Conservation (phyloP, 2,113 vertebrate species). For the Xiphias gladius region DNA sequence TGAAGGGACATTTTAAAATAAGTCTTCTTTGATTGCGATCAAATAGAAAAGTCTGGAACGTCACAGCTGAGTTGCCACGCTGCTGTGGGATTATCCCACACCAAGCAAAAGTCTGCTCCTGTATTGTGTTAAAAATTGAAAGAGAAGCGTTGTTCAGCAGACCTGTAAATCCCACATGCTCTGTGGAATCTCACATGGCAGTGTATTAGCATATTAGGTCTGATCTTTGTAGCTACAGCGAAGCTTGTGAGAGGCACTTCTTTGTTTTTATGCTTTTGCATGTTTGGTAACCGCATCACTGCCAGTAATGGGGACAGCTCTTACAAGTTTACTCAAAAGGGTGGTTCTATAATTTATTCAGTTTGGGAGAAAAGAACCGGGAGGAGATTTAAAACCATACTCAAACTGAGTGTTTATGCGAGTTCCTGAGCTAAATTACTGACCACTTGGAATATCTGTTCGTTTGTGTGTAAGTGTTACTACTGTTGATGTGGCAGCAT, state of each 20-base stretch:
- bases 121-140: slow-evolving; percentile 61
- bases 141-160: slow-evolving; percentile 65
- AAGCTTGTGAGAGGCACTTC: not conserved
- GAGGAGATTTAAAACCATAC: too few species aligned
- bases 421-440: too few species aligned
- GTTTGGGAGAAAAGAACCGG: not conserved
- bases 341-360: not conserved
- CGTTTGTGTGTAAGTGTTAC: too few species aligned
- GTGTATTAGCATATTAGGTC: not conserved
- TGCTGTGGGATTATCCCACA: slow-evolving; percentile 22
- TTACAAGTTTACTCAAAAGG: not conserved
- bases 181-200: slow-evolving; percentile 1
- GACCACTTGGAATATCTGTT: too few species aligned
- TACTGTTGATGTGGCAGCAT: too few species aligned
- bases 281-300: not conserved
- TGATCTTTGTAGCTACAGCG: not conserved
- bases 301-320: too few species aligned
- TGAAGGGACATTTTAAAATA: not conserved
- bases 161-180: slow-evolving; percentile 15
- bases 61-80: slow-evolving; percentile 19
- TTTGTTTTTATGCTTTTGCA: not conserved
- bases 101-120: not conserved
- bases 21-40: not conserved
- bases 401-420: too few species aligned
- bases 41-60: slow-evolving; percentile 35